Base-by-base conservation (phyloP, 1,140 invertebrate genomes). In the Pachyrhynchus sulphureomaculatus region DNA sequence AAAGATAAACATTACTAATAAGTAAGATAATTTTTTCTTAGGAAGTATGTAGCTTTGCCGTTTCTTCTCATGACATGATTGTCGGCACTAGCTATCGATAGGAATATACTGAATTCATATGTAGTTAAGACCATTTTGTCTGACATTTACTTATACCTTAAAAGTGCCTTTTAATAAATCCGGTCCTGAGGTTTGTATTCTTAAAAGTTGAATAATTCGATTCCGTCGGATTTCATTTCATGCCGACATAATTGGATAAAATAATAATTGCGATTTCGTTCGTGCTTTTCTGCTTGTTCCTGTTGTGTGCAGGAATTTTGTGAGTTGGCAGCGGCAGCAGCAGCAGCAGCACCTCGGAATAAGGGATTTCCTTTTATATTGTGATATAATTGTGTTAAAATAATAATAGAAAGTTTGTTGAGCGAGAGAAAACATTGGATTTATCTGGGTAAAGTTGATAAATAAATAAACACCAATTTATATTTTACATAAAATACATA, bases 361-460 rank as follows among this genome's bases (percentile, higher is more conserved):
- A 41, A 41, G 26, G 24, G 34, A 53, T 52, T 53, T 52, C 58
- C 39, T 49, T 53, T 45, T 52, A 36, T 34, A 61, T 58, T 58
- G 33, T 58, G 42, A 45, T 56, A 65, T 59, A 62, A 62, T 65
- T 62, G 58, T 37, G 60, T 56, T 53, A 51, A 52, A 61, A 65
- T 65, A 61, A 65, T 65, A 61, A 57, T 57, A 34, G 41, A 57
- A 45, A 57, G 41, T 57, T 45, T 47, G 54, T 57, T 44, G 24
- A 4, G 36, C 18, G 48, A 36, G 33, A 51, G 48, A 20, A 29
- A 51, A 23, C 48, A 51, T 5, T 37, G 48, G n/a, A 32, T 29
- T 18, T 13, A 33, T 51, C 13, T 15, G 18, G 24, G 24, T 26
- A 26, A 26, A 26, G 24, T 26, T 8, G 8, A 8, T 26, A 26